Base-by-base conservation (phyloP, 2,888 invertebrate genomes). In the Globia sparganii region DNA sequence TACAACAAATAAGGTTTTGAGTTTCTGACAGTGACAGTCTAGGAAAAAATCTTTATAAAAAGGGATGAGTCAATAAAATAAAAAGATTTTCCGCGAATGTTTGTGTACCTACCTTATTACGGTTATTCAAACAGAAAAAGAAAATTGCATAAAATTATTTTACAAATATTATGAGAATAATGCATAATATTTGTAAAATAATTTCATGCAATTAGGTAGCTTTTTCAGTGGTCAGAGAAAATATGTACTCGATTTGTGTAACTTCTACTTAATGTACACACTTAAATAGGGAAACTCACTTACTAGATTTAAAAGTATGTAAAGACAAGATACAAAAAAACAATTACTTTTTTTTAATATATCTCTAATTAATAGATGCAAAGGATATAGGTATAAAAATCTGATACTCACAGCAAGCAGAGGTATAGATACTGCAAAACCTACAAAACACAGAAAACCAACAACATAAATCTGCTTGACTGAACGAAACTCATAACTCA, bases 391-490 rank as follows among this genome's bases (percentile, higher is more conserved):
- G 8, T 80, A 34, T 13, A 34, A 46, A 9, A 56, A 71, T 59
- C 1, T 4, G 34, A 62, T 68, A 91, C 92, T 93, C 83, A 95
- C 95, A 77, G 89, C 76, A 59, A 88, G 80, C 1, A 93, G 67
- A 13, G 90, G 88, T 53, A 92, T 61, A 6, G 93, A 91, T 8
- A 91, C 70, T 9, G 83, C 80, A 75, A 94, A 95, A 40, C 95
- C 94, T 13, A 93, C 18, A 70, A 91, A 92, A 84, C 95, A 94
- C 58, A 95, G 78, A 67, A 95, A 73, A 37, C 95, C 95, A 62
- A 94, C 89, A 58, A 95, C 91, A 77, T 95, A 95, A 69, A 94
- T 87, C 70, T 86, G 92, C 83, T 95, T 95, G 53, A 95, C 90
- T 0, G 93, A 91, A 68, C 86, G 90, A 85, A 93, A 94, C 85